Conservation (phyloP, 1,140 invertebrate species). For the Antheraea pernyi region DNA sequence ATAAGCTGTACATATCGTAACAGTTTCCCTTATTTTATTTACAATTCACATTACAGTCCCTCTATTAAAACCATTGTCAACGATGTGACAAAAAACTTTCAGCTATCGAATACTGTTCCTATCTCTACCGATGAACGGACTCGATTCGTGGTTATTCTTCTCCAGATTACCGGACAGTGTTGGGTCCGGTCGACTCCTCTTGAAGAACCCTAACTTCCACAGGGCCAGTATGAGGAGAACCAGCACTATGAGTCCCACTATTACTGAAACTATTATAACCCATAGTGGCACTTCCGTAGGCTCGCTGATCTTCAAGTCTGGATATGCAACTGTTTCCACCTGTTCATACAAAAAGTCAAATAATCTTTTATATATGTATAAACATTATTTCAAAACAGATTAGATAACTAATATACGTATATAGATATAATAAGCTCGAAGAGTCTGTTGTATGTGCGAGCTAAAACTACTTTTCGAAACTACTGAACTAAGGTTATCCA, state of each 20-base stretch:
- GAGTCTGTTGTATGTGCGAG: too few species aligned
- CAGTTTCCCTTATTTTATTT: conserved; percentile 14
- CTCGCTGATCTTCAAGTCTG: conserved; percentile 86
- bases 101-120: conserved; percentile 70
- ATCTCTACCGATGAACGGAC: conserved; percentile 75
- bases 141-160: conserved; percentile 85
- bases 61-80: conserved; percentile 5
- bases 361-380: too few species aligned
- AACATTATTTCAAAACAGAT: too few species aligned
- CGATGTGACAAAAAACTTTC: conserved; percentile 15
- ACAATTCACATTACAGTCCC: conserved; percentile 38
- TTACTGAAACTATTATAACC: conserved; percentile 90
- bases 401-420: too few species aligned
- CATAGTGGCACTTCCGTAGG: conserved; percentile 87
- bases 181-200: conserved; percentile 88
- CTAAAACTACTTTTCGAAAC: too few species aligned
- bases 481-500: too few species aligned
- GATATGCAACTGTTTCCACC: conserved; percentile 90
- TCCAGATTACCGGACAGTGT: conserved; percentile 90
- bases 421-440: too few species aligned
- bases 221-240: conserved; percentile 87
- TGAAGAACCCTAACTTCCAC: conserved; percentile 95
- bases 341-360: conserved; percentile 56
- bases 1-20: conserved; percentile 1
- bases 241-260: conserved; percentile 89